Percentiles rank a stretch among this genome's conserved stretches.
phyloP scores from a whole-genome alignment of 2,797 vertebrate genomes.

The Gorsachius magnificus region DNA sequence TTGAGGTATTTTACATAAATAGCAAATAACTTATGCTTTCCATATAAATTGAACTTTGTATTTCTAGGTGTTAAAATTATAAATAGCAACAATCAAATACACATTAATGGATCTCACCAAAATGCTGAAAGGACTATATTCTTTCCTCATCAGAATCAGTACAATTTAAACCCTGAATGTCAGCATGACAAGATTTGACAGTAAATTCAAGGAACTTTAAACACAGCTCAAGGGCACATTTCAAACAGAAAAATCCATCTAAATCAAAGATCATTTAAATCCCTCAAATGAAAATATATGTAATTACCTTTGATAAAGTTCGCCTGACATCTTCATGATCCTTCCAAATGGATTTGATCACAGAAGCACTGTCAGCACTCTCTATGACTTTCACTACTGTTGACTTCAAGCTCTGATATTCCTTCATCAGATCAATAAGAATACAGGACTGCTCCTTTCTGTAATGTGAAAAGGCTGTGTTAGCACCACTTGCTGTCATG shows the following conservation, averaged over 20 bases:
- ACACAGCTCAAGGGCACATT: neutral
- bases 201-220: neutral
- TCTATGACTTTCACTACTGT: slow-evolving; percentile 82
- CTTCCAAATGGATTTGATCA: slow-evolving; percentile 83
- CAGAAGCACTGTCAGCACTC: slow-evolving; percentile 77
- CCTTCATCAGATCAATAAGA: slow-evolving; percentile 85
- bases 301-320: slow-evolving; percentile 84
- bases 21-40: neutral
- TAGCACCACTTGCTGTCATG: neutral
- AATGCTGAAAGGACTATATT: neutral
- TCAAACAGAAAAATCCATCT: neutral
- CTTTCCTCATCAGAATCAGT: neutral
- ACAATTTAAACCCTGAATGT: neutral
- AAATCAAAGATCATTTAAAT: neutral
- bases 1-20: neutral
- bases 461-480: neutral
- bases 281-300: neutral
- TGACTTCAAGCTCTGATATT: slow-evolving; percentile 85
- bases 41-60: neutral
- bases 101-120: neutral
- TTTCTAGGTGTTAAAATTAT: neutral
- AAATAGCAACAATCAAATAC: neutral
- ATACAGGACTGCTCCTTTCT: slow-evolving; percentile 88
- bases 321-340: slow-evolving; percentile 86
- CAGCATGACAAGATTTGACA: neutral